Percentiles rank a stretch among this genome's conserved stretches.
These are phyloP conservation scores for Carollia perspicillata DNA, from an alignment of 2,113 vertebrate species.

Conservation along the genomic window DNA sequence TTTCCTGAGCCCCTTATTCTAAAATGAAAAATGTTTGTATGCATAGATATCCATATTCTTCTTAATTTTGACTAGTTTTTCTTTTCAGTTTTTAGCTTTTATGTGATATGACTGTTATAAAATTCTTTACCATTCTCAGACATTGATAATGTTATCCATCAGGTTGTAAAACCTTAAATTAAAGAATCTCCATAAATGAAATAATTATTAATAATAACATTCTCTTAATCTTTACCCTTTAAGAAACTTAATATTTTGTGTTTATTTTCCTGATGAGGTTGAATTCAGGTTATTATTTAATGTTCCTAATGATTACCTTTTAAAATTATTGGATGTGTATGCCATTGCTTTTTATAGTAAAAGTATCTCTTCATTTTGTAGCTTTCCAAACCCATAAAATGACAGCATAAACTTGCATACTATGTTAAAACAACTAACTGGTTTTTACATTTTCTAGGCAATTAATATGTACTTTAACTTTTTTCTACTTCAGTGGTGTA, in stretches of 20 bases:
- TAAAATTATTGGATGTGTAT: background rate
- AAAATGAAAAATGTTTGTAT: background rate
- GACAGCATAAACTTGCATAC: background rate
- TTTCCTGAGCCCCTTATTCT: background rate
- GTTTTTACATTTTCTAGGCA: background rate
- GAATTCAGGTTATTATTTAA: background rate
- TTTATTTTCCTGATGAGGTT: background rate
- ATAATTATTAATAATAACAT: background rate
- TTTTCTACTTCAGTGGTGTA: background rate
- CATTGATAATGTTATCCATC: background rate
- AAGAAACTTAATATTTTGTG: slow-evolving; percentile 4
- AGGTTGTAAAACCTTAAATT: background rate
- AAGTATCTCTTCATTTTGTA: background rate
- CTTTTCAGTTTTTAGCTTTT: background rate
- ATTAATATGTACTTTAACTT: background rate
- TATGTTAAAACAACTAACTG: background rate
- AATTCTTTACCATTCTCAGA: background rate
- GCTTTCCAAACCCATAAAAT: background rate
- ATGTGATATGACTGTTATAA: background rate
- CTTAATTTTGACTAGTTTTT: background rate
- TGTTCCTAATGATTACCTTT: background rate
- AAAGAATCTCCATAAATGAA: background rate
- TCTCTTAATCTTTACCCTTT: background rate
- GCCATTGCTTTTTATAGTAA: background rate
- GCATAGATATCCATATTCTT: background rate